Percentiles rank a stretch among this genome's conserved stretches.
Conservation (phyloP, 2,888 invertebrate genomes). For the Xestobium rufovillosum region DNA sequence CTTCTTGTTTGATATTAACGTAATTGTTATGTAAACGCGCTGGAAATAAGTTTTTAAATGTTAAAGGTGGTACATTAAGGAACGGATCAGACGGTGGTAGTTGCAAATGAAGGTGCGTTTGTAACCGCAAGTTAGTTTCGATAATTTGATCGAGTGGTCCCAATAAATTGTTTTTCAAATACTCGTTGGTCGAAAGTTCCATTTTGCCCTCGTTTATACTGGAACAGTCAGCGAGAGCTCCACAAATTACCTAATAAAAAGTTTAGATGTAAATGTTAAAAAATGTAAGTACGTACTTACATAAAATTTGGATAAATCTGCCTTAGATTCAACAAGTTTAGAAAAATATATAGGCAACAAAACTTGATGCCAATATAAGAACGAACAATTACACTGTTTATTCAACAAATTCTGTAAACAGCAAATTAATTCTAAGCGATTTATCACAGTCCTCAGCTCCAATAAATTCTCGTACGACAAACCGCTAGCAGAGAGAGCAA, state of each 20-base stretch:
- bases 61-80: slow-evolving; percentile 32
- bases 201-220: slow-evolving; percentile 33
- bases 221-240: slow-evolving; percentile 36
- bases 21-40: slow-evolving; percentile 38
- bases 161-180: slow-evolving; percentile 53
- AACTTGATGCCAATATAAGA: slow-evolving; percentile 75
- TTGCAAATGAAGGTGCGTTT: slow-evolving; percentile 87
- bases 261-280: background rate
- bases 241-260: slow-evolving; percentile 35
- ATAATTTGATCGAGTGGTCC: slow-evolving; percentile 75
- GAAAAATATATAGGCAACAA: slow-evolving; percentile 68
- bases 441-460: slow-evolving; percentile 53
- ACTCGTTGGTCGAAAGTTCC: slow-evolving; percentile 38
- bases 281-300: slow-evolving; percentile 36
- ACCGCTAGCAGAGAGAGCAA: slow-evolving; percentile 47
- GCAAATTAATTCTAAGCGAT: slow-evolving; percentile 57
- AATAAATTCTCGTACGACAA: slow-evolving; percentile 56
- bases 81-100: slow-evolving; percentile 50
- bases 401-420: slow-evolving; percentile 53
- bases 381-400: slow-evolving; percentile 63
- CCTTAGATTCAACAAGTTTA: slow-evolving; percentile 59
- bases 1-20: slow-evolving; percentile 40
- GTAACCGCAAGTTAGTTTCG: slow-evolving; percentile 87
- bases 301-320: slow-evolving; percentile 56
- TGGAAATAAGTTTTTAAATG: slow-evolving; percentile 35